Evolutionary conservation across 2,797 vertebrate species (phyloP).

Genomic region (Rhinogobio ventralis): DNA sequence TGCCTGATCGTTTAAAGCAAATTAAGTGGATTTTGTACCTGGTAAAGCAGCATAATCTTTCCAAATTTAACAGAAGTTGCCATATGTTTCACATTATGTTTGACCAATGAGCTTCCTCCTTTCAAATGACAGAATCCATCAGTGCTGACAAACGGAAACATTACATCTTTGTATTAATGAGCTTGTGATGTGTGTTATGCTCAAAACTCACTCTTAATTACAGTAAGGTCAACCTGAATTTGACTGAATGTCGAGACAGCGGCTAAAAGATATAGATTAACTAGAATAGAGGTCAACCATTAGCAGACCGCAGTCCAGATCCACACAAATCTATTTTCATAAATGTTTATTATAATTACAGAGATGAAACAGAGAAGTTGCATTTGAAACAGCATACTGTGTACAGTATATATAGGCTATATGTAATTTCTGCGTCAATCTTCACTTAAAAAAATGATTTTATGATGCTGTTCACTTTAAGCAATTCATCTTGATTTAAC

Average conservation of each 20-base stretch:
- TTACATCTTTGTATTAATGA: background rate
- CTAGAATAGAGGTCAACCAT: background rate
- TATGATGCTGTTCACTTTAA: too few species aligned
- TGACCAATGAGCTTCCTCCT: slow-evolving; percentile 14
- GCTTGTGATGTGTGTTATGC: background rate
- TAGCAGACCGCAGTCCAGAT: slow-evolving; percentile 2
- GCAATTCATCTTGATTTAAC: too few species aligned
- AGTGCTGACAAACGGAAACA: background rate
- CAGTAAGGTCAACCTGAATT: background rate
- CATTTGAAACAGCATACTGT: background rate
- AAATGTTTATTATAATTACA: background rate
- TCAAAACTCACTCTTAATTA: background rate
- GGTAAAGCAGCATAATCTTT: background rate
- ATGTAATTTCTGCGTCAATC: background rate
- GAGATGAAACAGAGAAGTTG: background rate
- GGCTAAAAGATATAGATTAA: background rate
- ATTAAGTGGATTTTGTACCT: slow-evolving; percentile 32
- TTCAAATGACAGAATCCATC: slow-evolving; percentile 13
- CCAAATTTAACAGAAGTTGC: background rate
- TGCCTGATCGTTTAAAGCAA: slow-evolving; percentile 40
- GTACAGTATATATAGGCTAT: background rate
- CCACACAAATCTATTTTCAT: background rate
- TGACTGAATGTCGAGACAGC: background rate
- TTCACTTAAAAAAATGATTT: too few species aligned
- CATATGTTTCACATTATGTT: background rate